Evolutionary conservation across 2,888 invertebrate genomes (phyloP).

Genomic region (Parnassius apollo): DNA sequence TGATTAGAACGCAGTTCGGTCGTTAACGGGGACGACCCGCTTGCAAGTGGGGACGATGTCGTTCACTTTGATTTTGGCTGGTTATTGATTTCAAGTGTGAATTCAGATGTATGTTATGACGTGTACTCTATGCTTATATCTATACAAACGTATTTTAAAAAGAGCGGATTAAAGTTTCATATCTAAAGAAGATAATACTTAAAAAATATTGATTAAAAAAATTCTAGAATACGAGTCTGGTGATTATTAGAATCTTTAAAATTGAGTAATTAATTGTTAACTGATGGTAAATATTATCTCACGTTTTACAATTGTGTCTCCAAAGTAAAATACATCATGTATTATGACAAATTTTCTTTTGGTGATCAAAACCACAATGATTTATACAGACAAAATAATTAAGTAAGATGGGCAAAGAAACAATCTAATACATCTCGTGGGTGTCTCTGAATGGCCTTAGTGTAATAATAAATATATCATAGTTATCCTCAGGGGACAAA

Average conservation of each 20-base stretch:
- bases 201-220: too few relatives aligned
- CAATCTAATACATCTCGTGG: constrained; percentile 72
- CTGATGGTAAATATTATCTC: too few relatives aligned
- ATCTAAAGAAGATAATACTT: too few relatives aligned
- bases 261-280: too few relatives aligned
- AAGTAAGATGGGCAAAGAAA: constrained; percentile 47
- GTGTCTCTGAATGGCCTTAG: constrained; percentile 68
- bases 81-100: constrained; percentile 52
- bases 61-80: constrained; percentile 52
- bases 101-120: constrained; percentile 29
- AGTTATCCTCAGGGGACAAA: constrained; percentile 70
- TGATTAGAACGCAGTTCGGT: constrained; percentile 79
- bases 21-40: constrained; percentile 62
- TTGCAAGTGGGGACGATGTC: constrained; percentile 40
- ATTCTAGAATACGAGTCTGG: too few relatives aligned
- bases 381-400: constrained; percentile 38
- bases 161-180: too few relatives aligned
- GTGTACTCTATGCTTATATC: constrained; percentile 28
- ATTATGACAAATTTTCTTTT: too few relatives aligned
- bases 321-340: too few relatives aligned
- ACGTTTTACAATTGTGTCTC: too few relatives aligned
- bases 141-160: background rate
- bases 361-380: constrained; percentile 6
- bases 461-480: constrained; percentile 79
- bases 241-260: too few relatives aligned